These are phyloP conservation scores for Conchocele bisecta DNA, from an alignment of 2,888 invertebrate species.

Conservation along the genomic window DNA sequence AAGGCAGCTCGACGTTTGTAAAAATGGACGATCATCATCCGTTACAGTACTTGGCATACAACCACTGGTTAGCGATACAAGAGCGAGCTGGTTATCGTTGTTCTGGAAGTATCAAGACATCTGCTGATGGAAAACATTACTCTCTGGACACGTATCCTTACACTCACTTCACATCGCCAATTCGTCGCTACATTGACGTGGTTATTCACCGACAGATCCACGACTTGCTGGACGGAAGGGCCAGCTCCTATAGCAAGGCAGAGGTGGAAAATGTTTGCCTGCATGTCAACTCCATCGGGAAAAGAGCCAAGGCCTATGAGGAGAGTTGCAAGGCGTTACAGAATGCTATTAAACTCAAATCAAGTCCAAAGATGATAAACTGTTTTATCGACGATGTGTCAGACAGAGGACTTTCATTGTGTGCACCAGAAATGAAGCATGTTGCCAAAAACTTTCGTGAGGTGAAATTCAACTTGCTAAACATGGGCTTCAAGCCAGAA, in stretches of 20 bases:
- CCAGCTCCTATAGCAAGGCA: conserved; percentile 48
- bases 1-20: conserved; percentile 31
- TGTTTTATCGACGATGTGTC: conserved; percentile 56
- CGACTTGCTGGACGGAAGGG: conserved; percentile 42
- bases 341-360: conserved; percentile 51
- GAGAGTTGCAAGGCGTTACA: conserved; percentile 55
- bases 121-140: too few species aligned
- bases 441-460: conserved; percentile 46
- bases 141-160: conserved; percentile 53
- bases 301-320: conserved; percentile 57
- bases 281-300: conserved; percentile 51
- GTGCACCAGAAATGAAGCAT: conserved; percentile 52
- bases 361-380: conserved; percentile 47
- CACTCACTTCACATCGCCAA: conserved; percentile 63
- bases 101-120: conserved; percentile 34
- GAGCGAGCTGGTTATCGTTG: conserved; percentile 56
- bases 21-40: conserved; percentile 57
- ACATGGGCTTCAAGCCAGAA: conserved; percentile 56
- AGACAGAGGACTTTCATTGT: conserved; percentile 53
- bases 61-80: conserved; percentile 62
- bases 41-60: conserved; percentile 40
- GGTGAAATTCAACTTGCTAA: conserved; percentile 56
- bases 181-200: conserved; percentile 57
- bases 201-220: conserved; percentile 61
- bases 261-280: conserved; percentile 59